phyloP scores from a whole-genome alignment of 2,113 vertebrate genomes.

The Tylochromis polylepis region DNA sequence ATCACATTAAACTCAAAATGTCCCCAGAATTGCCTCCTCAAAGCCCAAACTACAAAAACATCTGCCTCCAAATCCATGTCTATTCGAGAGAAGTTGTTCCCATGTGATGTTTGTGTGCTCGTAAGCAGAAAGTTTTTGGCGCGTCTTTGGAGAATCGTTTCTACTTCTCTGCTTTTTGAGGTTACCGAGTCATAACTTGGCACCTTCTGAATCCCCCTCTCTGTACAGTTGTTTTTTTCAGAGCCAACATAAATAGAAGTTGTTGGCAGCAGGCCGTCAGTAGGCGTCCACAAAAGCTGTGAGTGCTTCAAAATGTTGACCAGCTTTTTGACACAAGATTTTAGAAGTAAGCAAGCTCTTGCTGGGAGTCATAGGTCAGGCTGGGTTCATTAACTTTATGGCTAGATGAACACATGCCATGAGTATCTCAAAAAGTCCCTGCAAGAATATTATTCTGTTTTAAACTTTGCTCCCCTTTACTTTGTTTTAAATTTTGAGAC shows the following conservation, averaged over 20 bases:
- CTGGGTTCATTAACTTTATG: not conserved
- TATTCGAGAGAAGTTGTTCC: not conserved
- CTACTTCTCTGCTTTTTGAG: slow-evolving; percentile 17
- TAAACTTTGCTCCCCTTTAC: not conserved
- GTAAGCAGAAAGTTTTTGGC: not conserved
- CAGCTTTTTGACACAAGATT: slow-evolving; percentile 35
- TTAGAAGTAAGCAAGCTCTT: not conserved
- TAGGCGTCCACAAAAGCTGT: slow-evolving; percentile 7
- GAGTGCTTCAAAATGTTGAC: slow-evolving; percentile 38
- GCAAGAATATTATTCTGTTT: not conserved
- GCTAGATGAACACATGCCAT: not conserved
- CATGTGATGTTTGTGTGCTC: not conserved
- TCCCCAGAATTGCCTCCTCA: not conserved
- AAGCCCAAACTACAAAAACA: not conserved
- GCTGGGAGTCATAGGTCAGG: not conserved
- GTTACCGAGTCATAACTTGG: slow-evolving; percentile 38
- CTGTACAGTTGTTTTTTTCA: not conserved
- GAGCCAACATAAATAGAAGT: slow-evolving; percentile 16
- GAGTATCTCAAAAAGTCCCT: not conserved
- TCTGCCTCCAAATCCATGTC: not conserved
- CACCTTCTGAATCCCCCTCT: slow-evolving; percentile 9
- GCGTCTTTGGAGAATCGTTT: not conserved
- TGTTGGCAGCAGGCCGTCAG: slow-evolving; percentile 23
- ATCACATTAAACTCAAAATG: not conserved
- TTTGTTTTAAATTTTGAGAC: not conserved